Evolutionary conservation across 2,888 invertebrate genomes (phyloP).

Genomic region (Perizoma flavofasciatum): DNA sequence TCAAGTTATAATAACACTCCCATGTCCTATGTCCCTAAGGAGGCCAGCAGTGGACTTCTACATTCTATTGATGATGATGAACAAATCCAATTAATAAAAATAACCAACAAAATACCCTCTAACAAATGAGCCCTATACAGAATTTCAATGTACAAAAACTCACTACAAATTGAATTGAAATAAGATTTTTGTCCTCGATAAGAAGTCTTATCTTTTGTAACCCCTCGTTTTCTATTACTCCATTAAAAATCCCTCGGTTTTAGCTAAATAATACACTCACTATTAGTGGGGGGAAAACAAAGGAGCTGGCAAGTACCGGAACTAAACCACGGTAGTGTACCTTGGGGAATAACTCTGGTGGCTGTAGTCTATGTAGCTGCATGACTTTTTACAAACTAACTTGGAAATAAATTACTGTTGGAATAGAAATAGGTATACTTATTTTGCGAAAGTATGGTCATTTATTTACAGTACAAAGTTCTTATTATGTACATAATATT

Average conservation of each 20-base stretch:
- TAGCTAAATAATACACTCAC: slow-evolving; percentile 78
- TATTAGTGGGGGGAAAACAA: slow-evolving; percentile 73
- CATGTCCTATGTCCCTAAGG: too few relatives aligned
- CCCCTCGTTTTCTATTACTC: slow-evolving; percentile 70
- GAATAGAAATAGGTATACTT: too few relatives aligned
- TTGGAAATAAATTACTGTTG: too few relatives aligned
- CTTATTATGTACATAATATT: too few relatives aligned
- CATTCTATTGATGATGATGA: too few relatives aligned
- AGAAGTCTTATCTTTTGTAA: slow-evolving; percentile 77
- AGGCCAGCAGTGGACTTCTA: too few relatives aligned
- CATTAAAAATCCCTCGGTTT: slow-evolving; percentile 78
- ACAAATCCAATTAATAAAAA: not conserved
- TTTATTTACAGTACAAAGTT: too few relatives aligned
- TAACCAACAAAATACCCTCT: slow-evolving; percentile 8
- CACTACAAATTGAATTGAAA: slow-evolving; percentile 45
- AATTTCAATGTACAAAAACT: slow-evolving; percentile 31
- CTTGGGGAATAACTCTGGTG: slow-evolving; percentile 64
- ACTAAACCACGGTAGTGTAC: slow-evolving; percentile 73
- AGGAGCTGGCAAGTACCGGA: slow-evolving; percentile 74
- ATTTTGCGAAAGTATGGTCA: too few relatives aligned
- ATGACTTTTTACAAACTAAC: slow-evolving; percentile 4
- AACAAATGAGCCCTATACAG: slow-evolving; percentile 20
- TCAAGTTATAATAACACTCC: too few relatives aligned
- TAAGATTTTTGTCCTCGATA: slow-evolving; percentile 69
- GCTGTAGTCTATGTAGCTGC: slow-evolving; percentile 25